These are phyloP conservation scores for Bubalus kerabau DNA, from an alignment of 2,113 vertebrate species.

Conservation along the genomic window DNA sequence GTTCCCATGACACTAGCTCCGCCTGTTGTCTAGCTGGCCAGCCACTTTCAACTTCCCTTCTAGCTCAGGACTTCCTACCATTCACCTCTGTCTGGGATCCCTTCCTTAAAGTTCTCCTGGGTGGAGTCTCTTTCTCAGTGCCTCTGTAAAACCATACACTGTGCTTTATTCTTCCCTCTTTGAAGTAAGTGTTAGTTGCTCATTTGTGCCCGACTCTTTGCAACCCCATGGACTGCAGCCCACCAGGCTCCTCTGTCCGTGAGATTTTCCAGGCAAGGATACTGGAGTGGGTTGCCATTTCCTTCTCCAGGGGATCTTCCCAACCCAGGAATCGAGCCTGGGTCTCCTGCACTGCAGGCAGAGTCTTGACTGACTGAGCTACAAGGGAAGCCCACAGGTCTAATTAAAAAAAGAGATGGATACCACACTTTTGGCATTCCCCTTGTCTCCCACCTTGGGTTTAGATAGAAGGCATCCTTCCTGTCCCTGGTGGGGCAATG, in stretches of 20 bases:
- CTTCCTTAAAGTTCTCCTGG: neutral
- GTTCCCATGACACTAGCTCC: neutral
- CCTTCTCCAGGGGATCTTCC: neutral
- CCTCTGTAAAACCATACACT: neutral
- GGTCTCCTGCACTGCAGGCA: neutral
- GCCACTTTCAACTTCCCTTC: neutral
- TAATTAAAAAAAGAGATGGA: neutral
- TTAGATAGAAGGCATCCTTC: neutral
- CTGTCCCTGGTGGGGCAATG: neutral
- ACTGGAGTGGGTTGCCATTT: neutral
- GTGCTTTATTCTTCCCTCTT: neutral
- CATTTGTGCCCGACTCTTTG: neutral
- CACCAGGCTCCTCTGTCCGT: neutral
- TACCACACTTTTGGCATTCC: neutral
- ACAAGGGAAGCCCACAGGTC: neutral
- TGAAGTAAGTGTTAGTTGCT: neutral
- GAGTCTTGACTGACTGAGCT: neutral
- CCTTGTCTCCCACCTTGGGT: too few relatives aligned
- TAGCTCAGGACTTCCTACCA: neutral
- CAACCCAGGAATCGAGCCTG: fast-evolving
- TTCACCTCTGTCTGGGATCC: neutral
- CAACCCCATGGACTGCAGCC: neutral
- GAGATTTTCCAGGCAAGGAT: neutral
- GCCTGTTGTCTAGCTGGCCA: neutral
- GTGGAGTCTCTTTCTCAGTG: neutral